Evolutionary conservation across 2,797 vertebrate genomes (phyloP), one percentile per base, ranked within the genome.

Genomic region (Clamator glandarius): DNA sequence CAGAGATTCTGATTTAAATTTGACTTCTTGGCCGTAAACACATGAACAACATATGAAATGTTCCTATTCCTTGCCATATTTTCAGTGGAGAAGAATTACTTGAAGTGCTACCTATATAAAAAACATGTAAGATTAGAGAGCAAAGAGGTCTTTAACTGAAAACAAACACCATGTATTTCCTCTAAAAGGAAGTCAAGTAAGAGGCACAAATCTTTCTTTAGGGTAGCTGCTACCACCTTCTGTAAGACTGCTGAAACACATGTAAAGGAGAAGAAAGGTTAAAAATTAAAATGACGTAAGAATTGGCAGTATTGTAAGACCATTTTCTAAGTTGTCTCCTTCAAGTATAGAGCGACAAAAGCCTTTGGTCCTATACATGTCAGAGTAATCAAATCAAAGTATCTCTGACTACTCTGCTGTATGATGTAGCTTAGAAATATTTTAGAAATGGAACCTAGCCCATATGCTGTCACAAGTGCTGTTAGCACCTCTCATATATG

Each of bases 181-280:
- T 94, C 39, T 44, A 29, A 77, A 62, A 95, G 50, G 70, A 79
- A 95, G 67, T 76, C n/a, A 28, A 59, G 23, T 16, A 76, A 89
- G 62, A 95, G 33, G 18, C 88, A 91, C 33, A 50, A 95, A 87
- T 29, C 74, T 77, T 70, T 95, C 95, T 83, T 87, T 77, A 96
- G 86, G 84, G 88, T 75, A 86, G 85, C 90, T 96, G 92, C 94
- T 96, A 95, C 94, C 93, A 95, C 95, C 95, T 96, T 95, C 95
- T 95, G 95, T 96, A 95, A 83, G 95, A 74, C 67, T 72, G 76
- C 18, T 96, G 95, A 96, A 96, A 82, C 94, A 96, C 93, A 95
- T 94, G 72, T 63, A 93, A 89, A 94, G 95, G 84, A 93, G 90
- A 82, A 79, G 51, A 63, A 78, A 93, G 25, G 69, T 88, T 84